Evolutionary conservation across 2,888 invertebrate species (phyloP).

Genomic region (Luperina testacea): DNA sequence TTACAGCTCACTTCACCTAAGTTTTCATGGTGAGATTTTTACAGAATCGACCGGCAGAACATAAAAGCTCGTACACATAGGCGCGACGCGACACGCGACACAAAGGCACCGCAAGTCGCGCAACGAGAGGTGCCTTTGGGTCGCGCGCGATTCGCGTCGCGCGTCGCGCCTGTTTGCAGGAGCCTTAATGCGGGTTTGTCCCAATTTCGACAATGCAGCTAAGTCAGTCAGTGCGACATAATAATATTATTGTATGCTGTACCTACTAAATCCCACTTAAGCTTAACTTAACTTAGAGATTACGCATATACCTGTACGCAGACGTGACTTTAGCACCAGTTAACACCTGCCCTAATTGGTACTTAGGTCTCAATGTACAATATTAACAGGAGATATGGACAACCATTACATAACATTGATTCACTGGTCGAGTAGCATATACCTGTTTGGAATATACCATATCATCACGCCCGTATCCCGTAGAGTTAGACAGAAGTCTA

Average conservation of each 20-base stretch:
- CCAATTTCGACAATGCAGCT: neutral
- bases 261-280: conserved; percentile 28
- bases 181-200: too few species aligned
- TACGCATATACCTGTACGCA: conserved; percentile 17
- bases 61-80: too few species aligned
- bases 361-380: neutral
- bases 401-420: neutral
- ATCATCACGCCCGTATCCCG: neutral
- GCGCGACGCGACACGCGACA: too few species aligned
- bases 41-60: too few species aligned
- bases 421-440: neutral
- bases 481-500: neutral
- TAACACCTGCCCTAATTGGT: conserved; percentile 21
- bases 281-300: conserved; percentile 17
- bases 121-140: too few species aligned
- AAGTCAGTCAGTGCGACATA: conserved; percentile 2
- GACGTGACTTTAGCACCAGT: conserved; percentile 32
- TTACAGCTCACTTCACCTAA: too few species aligned
- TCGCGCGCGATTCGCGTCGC: too few species aligned
- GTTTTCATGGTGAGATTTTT: too few species aligned
- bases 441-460: neutral
- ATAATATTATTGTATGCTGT: conserved; percentile 3
- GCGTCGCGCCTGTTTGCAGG: too few species aligned
- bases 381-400: neutral
- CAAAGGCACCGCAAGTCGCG: too few species aligned